phyloP scores from a whole-genome alignment of 2,888 invertebrate species.

The Chymomyza fuscimana region DNA sequence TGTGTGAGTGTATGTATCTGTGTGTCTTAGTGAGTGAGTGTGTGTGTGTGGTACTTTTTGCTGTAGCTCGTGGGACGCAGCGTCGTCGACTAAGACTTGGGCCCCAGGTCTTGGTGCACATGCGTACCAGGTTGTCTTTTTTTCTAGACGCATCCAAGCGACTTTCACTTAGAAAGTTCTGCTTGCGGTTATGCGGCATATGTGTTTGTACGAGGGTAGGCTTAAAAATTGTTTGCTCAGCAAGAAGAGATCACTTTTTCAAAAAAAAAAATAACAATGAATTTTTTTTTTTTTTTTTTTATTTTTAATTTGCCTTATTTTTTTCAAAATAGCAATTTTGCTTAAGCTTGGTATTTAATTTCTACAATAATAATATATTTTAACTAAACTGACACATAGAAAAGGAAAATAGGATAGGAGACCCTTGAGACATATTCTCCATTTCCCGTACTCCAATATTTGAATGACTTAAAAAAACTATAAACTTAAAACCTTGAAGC shows the following conservation, averaged over 20 bases:
- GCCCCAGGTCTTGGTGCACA: constrained; percentile 11
- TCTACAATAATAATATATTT: no score
- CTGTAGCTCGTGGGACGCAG: constrained; percentile 57
- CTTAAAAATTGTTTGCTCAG: no score
- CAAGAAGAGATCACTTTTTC: no score
- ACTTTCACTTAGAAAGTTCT: constrained; percentile 79
- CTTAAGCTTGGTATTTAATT: no score
- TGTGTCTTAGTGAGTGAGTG: constrained; percentile 29
- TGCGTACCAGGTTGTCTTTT: constrained; percentile 41
- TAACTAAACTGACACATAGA: no score
- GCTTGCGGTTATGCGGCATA: constrained; percentile 66
- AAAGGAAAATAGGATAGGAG: no score
- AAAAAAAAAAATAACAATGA: no score
- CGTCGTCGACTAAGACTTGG: constrained; percentile 10
- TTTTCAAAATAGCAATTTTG: no score
- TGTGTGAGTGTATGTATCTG: constrained; percentile 22
- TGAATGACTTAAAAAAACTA: no score
- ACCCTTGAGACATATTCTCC: no score
- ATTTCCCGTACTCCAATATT: no score
- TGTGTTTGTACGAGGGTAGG: constrained; percentile 24
- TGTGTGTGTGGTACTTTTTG: constrained; percentile 28
- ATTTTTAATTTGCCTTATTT: constrained; percentile 18
- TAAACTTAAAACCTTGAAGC: no score
- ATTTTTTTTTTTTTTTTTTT: neutral
- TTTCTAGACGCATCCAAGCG: constrained; percentile 67